phyloP scores from a whole-genome alignment of 2,113 vertebrate species.

The Platycercus adscitus region DNA sequence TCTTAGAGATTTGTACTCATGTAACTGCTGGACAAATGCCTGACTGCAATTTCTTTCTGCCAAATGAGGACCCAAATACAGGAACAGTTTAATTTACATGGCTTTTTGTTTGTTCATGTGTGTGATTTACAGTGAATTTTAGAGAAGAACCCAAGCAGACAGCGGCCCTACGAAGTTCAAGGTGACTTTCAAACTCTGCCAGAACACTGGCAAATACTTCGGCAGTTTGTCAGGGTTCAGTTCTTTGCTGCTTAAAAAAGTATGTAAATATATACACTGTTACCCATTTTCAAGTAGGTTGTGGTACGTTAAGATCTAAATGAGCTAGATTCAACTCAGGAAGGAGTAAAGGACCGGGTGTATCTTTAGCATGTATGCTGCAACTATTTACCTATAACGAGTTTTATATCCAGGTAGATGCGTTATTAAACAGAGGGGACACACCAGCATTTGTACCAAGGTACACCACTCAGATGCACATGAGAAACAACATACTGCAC shows the following conservation, averaged over 20 bases:
- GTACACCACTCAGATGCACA: neutral
- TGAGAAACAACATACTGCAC: neutral
- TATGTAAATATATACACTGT: too few relatives aligned
- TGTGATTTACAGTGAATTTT: neutral
- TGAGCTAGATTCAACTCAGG: neutral
- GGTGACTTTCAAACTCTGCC: neutral
- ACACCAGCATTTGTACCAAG: fast-evolving
- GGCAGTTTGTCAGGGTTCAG: neutral
- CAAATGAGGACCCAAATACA: neutral
- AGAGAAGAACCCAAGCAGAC: neutral
- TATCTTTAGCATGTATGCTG: neutral
- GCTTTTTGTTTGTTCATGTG: neutral
- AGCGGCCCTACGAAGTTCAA: neutral
- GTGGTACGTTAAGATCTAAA: neutral
- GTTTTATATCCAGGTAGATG: neutral
- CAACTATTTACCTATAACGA: neutral
- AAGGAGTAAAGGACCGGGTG: neutral
- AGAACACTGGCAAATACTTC: neutral
- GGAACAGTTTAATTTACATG: neutral
- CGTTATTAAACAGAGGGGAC: neutral
- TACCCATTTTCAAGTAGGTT: neutral
- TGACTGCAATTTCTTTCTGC: neutral
- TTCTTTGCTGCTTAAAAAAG: neutral
- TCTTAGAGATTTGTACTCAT: neutral
- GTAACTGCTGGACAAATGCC: neutral